These are phyloP conservation scores for Erebia epiphron DNA, from an alignment of 2,888 invertebrate species.

Conservation along the genomic window DNA sequence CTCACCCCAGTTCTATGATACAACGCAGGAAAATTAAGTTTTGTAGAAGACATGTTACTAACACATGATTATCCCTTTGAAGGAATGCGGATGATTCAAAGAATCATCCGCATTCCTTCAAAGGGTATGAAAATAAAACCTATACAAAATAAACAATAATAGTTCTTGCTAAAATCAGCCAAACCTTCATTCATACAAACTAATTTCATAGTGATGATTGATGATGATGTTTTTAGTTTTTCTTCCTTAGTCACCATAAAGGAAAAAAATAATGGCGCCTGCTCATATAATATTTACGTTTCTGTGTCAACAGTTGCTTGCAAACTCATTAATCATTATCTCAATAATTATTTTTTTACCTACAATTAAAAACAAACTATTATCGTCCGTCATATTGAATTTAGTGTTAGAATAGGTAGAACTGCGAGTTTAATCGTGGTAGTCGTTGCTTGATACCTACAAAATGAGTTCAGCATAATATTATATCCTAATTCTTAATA, in stretches of 20 bases:
- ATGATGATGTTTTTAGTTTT: constrained; percentile 19
- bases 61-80: too few species aligned
- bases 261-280: constrained; percentile 20
- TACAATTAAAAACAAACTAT: background rate
- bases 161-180: background rate
- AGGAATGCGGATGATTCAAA: too few species aligned
- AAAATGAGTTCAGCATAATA: too few species aligned
- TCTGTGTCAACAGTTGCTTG: constrained; percentile 27
- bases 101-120: background rate
- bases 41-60: background rate
- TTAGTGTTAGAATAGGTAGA: too few species aligned
- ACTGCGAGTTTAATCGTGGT: too few species aligned
- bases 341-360: constrained; percentile 33
- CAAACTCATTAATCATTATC: constrained; percentile 34
- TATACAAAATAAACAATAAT: constrained; percentile 2
- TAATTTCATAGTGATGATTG: constrained; percentile 5
- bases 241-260: constrained; percentile 23
- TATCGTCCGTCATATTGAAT: too few species aligned
- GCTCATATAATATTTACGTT: constrained; percentile 24
- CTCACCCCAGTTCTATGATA: too few species aligned
- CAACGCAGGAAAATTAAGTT: background rate
- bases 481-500: too few species aligned
- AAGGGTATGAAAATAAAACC: background rate
- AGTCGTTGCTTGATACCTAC: too few species aligned
- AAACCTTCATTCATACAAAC: constrained; percentile 4